A percentile compares a stretch with the other conserved stretches of the same genome.
Conservation (phyloP, 2,113 vertebrate genomes). For the Serinus canaria region DNA sequence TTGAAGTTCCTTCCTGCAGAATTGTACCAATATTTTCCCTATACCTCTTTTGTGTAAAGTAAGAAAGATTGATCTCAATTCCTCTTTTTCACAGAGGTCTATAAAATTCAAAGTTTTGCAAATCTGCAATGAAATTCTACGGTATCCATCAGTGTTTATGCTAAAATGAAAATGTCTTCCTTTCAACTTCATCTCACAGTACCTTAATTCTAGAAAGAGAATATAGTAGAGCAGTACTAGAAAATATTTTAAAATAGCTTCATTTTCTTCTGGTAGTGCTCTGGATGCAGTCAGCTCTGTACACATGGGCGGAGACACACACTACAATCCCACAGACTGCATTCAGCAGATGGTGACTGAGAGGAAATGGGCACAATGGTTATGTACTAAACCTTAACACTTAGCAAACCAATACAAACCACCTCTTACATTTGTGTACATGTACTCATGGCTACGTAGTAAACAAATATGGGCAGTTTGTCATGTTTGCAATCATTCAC, state of each 20-base stretch:
- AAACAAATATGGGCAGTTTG: not conserved
- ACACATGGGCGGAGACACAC: not conserved
- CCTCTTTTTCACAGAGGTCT: not conserved
- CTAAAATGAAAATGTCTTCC: not conserved
- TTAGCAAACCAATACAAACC: not conserved
- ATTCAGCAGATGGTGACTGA: not conserved
- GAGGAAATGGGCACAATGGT: not conserved
- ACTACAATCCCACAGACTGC: not conserved
- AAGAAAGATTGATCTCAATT: not conserved
- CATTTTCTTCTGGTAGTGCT: not conserved
- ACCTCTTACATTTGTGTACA: not conserved
- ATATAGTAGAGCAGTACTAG: not conserved
- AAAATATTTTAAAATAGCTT: not conserved
- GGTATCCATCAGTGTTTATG: not conserved
- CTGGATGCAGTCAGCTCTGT: not conserved
- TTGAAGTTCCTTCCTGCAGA: not conserved
- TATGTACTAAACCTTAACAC: not conserved
- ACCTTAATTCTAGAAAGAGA: not conserved
- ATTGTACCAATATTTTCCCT: not conserved
- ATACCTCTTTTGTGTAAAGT: not conserved
- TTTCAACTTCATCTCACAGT: not conserved
- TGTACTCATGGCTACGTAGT: not conserved
- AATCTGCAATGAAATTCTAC: not conserved
- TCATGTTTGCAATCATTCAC: not conserved
- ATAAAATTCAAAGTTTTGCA: not conserved